phyloP scores from a whole-genome alignment of 92 coral and sea anemone species.

The Pocillopora meandrina region DNA sequence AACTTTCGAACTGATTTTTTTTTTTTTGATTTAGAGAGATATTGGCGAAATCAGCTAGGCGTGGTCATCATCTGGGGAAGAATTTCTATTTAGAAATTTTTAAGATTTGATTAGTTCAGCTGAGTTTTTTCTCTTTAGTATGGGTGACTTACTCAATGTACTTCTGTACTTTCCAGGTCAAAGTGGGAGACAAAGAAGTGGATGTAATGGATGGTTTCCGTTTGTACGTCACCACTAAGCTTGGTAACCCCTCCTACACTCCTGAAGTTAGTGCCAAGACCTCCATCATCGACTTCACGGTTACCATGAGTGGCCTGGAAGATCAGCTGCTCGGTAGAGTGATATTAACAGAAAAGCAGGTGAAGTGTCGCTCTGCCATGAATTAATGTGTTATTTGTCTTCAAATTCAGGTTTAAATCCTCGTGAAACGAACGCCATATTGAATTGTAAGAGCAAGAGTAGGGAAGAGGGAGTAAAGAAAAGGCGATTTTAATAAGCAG shows the following conservation, averaged over 20 bases:
- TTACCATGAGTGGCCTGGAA: conserved; percentile 98
- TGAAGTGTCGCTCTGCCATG: conserved; percentile 4
- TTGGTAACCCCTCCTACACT: conserved; percentile 99
- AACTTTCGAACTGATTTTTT: too few relatives aligned
- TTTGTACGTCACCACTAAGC: conserved; percentile 95
- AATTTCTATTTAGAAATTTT: too few relatives aligned
- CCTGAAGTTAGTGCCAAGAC: conserved; percentile 99
- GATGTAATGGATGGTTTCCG: conserved; percentile 98
- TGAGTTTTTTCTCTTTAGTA: too few relatives aligned
- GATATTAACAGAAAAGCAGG: conserved; percentile 98
- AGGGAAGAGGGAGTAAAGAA: too few relatives aligned
- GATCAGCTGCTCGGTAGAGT: conserved; percentile 99
- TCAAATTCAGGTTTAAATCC: too few relatives aligned
- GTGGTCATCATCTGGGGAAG: too few relatives aligned
- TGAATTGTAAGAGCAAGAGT: too few relatives aligned
- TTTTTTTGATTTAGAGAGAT: too few relatives aligned
- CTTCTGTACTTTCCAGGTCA: conserved; percentile 57
- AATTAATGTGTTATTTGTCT: background rate
- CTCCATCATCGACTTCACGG: conserved; percentile 98
- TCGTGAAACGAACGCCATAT: too few relatives aligned
- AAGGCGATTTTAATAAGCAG: background rate
- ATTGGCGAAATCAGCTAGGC: too few relatives aligned
- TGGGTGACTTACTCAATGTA: background rate
- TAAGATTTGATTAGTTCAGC: too few relatives aligned
- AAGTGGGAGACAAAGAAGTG: conserved; percentile 98